These are phyloP conservation scores for Drosophila elegans DNA, from an alignment of 1,140 invertebrate genomes.

Conservation along the genomic window DNA sequence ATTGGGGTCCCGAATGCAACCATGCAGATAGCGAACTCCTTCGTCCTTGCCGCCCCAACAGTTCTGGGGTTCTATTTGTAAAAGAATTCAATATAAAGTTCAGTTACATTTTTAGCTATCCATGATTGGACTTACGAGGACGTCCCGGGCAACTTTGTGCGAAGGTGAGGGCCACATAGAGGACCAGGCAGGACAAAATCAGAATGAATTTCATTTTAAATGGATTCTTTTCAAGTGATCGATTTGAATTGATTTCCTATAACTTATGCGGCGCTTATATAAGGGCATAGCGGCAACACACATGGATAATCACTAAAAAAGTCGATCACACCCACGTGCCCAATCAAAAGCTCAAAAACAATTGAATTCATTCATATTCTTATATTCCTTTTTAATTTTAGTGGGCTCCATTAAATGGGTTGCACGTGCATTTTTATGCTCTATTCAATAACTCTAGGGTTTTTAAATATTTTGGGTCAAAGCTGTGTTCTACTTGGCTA, in stretches of 20 bases:
- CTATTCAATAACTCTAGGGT: too few species aligned
- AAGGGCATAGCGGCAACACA: background rate
- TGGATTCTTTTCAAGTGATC: background rate
- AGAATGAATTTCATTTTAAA: constrained; percentile 14
- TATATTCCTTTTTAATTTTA: too few species aligned
- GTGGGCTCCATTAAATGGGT: too few species aligned
- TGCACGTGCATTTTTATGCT: too few species aligned
- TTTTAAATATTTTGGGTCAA: too few species aligned
- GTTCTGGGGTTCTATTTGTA: background rate
- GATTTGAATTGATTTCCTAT: background rate
- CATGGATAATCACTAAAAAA: too few species aligned
- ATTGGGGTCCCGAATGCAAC: background rate
- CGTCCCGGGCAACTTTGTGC: constrained; percentile 3
- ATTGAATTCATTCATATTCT: too few species aligned
- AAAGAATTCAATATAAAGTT: background rate
- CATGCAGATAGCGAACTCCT: background rate
- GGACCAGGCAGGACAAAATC: constrained; percentile 1
- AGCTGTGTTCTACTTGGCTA: too few species aligned
- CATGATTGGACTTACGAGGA: background rate
- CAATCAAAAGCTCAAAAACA: too few species aligned
- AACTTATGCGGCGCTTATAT: background rate
- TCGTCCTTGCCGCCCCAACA: background rate
- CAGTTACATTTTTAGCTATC: background rate
- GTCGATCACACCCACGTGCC: too few species aligned
- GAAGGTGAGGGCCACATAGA: background rate